phyloP scores from a whole-genome alignment of 2,888 invertebrate species.

The Shargacucullia verbasci region DNA sequence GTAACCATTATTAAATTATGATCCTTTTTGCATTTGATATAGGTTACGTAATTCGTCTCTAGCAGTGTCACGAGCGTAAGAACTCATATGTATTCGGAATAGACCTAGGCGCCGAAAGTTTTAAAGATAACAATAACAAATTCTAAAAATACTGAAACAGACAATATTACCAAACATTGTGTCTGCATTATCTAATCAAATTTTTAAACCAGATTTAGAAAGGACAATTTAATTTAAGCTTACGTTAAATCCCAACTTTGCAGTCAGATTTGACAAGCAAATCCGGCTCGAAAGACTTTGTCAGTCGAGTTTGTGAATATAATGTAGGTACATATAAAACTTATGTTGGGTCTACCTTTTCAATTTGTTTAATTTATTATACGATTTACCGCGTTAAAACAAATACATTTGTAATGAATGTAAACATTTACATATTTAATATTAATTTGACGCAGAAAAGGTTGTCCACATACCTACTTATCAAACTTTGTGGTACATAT shows the following conservation, averaged over 20 bases:
- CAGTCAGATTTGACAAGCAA: slow-evolving; percentile 25
- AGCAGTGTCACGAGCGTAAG: too few species aligned
- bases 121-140: slow-evolving; percentile 14
- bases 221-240: slow-evolving; percentile 33
- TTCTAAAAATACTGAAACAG: slow-evolving; percentile 10
- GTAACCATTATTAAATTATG: too few species aligned
- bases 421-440: slow-evolving; percentile 1
- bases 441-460: neutral
- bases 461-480: neutral
- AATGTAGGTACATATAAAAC: slow-evolving; percentile 1
- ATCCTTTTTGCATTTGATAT: too few species aligned
- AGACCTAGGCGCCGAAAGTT: neutral
- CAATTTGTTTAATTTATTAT: slow-evolving; percentile 3
- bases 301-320: slow-evolving; percentile 18
- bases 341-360: neutral
- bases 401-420: neutral
- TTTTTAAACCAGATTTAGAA: slow-evolving; percentile 13
- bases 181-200: slow-evolving; percentile 1
- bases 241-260: slow-evolving; percentile 31
- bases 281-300: slow-evolving; percentile 17
- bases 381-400: neutral
- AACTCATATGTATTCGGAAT: too few species aligned
- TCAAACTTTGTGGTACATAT: too few species aligned
- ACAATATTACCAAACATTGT: slow-evolving; percentile 11
- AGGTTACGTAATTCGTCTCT: too few species aligned